Evolutionary conservation across 2,797 vertebrate species (phyloP).

Genomic region (Pseudotriccus pelzelni): DNA sequence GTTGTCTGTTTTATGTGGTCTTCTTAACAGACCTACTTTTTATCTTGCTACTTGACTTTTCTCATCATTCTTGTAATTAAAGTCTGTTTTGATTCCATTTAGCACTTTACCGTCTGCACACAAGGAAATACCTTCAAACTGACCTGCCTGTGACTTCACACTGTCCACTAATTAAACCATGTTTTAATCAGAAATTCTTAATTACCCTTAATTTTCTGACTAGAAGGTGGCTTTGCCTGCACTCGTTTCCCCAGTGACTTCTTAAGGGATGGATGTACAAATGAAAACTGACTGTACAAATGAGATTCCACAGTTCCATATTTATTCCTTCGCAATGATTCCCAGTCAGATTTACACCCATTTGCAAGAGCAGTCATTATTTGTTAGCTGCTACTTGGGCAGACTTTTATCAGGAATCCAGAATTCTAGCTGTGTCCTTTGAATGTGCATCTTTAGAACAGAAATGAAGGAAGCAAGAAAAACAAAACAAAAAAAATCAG

Average conservation of each 20-base stretch:
- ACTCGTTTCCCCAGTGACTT: not conserved
- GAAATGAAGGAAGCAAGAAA: not conserved
- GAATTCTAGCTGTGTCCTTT: not conserved
- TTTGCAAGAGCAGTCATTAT: not conserved
- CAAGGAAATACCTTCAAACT: slow-evolving; percentile 14
- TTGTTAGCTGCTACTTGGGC: not conserved
- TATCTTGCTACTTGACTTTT: not conserved
- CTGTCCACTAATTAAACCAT: slow-evolving; percentile 42
- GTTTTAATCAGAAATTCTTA: slow-evolving; percentile 5
- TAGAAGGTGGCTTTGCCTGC: not conserved
- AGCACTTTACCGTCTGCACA: slow-evolving; percentile 23
- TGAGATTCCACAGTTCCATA: not conserved
- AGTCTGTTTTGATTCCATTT: slow-evolving; percentile 33
- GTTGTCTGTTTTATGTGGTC: not conserved
- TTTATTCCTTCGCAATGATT: not conserved
- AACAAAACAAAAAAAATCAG: not conserved
- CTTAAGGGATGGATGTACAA: slow-evolving; percentile 34
- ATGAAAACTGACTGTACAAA: slow-evolving; percentile 35
- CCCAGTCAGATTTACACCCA: not conserved
- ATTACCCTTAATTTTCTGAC: slow-evolving; percentile 43
- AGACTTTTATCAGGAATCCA: not conserved
- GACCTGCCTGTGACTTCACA: slow-evolving; percentile 2
- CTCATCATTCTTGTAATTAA: slow-evolving; percentile 11
- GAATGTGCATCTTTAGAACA: not conserved
- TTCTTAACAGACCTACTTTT: not conserved